A percentile compares a stretch with the other conserved stretches of the same genome.
Conservation (phyloP, 2,113 vertebrate genomes). For the Lonchura striata region DNA sequence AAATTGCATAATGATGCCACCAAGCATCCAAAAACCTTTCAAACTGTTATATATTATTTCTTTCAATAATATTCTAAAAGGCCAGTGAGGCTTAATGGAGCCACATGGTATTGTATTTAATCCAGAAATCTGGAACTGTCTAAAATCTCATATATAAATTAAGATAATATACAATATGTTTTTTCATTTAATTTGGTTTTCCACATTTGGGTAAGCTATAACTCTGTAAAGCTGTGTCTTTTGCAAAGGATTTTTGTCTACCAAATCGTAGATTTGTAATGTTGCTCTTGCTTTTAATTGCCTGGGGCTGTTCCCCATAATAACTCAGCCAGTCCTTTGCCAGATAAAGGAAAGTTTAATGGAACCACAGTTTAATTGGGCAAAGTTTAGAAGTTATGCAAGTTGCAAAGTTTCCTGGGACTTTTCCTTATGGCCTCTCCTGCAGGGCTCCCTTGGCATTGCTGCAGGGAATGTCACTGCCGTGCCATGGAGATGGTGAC, state of each 20-base stretch:
- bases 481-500: background rate
- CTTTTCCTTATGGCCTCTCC: background rate
- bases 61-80: constrained; percentile 65
- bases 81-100: constrained; percentile 58
- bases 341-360: constrained; percentile 34
- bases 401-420: background rate
- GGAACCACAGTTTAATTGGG: constrained; percentile 18
- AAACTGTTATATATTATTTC: constrained; percentile 62
- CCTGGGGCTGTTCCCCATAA: background rate
- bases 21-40: constrained; percentile 68
- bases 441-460: fast-evolving
- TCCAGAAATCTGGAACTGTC: constrained; percentile 64
- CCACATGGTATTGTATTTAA: constrained; percentile 68
- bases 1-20: constrained; percentile 68
- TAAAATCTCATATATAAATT: constrained; percentile 59
- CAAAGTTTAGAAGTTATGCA: background rate
- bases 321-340: background rate
- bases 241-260: constrained; percentile 25
- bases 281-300: constrained; percentile 42
- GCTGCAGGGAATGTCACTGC: background rate
- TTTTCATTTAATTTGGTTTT: constrained; percentile 58
- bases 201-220: constrained; percentile 23
- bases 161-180: constrained; percentile 62
- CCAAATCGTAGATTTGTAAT: background rate
- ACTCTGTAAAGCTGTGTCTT: background rate